phyloP scores from a whole-genome alignment of 1,140 invertebrate genomes.

The Hypsibius dujardini region DNA sequence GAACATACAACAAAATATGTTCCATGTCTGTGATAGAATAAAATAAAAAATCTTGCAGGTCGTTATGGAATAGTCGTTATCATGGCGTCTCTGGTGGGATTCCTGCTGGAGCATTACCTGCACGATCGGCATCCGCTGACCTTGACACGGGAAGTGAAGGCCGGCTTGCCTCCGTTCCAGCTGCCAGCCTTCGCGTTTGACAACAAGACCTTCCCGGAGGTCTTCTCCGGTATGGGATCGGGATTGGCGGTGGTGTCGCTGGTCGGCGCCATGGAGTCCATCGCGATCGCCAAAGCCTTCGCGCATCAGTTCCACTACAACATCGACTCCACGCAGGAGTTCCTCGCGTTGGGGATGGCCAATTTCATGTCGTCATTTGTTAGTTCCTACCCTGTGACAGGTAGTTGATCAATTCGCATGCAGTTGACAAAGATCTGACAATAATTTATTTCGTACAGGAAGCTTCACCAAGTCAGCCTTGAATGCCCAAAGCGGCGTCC shows the following conservation, averaged over 20 bases:
- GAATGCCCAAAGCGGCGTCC: not conserved
- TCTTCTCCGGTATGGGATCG: not conserved
- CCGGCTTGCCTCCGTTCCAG: conserved; percentile 30
- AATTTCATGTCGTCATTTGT: conserved; percentile 33
- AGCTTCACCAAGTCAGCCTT: conserved; percentile 5
- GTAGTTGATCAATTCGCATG: not conserved
- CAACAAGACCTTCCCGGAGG: not conserved
- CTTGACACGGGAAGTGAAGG: conserved; percentile 29
- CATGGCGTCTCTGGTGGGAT: not conserved
- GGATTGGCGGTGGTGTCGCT: not conserved
- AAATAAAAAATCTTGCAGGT: not conserved
- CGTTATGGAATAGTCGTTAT: not conserved
- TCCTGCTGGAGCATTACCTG: not conserved
- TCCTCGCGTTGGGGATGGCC: conserved; percentile 25
- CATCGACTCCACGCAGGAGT: conserved; percentile 9
- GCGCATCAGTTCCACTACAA: conserved; percentile 5
- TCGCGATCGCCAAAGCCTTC: not conserved
- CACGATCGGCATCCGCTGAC: conserved; percentile 19
- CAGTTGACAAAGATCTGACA: no score
- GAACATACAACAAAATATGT: no score
- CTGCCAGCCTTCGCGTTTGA: conserved; percentile 26
- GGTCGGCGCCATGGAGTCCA: not conserved
- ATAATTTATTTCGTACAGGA: no score
- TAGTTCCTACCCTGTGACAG: conserved; percentile 32
- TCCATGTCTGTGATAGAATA: no score